Conservation (phyloP, 2,888 invertebrate species). For the Elysia crispata region DNA sequence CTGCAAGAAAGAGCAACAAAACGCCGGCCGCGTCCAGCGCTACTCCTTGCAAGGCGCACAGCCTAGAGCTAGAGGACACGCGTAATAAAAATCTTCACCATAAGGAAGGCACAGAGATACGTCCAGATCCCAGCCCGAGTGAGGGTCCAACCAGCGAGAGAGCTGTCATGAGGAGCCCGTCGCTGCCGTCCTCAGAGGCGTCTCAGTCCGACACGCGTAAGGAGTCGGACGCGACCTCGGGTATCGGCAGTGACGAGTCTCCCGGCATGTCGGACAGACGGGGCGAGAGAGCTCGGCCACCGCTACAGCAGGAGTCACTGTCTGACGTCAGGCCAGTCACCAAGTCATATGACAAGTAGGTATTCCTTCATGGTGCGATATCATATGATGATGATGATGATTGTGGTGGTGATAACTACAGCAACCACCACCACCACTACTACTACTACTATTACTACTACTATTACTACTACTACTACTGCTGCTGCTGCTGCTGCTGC, state of each 20-base stretch:
- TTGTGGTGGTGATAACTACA: background rate
- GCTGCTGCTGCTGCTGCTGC: background rate
- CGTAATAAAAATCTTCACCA: background rate
- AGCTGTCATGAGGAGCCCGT: background rate
- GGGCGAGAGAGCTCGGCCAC: background rate
- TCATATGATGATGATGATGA: background rate
- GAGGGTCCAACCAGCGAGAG: background rate
- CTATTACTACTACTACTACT: too few relatives aligned
- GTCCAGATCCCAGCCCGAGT: background rate
- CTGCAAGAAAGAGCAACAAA: background rate
- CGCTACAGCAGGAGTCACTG: slow-evolving; percentile 29
- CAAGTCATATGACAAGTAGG: too few relatives aligned
- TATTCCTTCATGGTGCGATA: too few relatives aligned
- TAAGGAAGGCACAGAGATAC: background rate
- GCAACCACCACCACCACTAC: background rate
- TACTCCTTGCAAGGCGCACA: background rate
- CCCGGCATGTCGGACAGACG: slow-evolving; percentile 27
- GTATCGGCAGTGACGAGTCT: slow-evolving; percentile 38
- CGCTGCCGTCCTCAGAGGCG: background rate
- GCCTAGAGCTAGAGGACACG: background rate
- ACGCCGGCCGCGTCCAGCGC: background rate
- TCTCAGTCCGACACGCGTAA: slow-evolving; percentile 21
- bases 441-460: background rate
- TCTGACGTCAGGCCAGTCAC: slow-evolving; percentile 10
- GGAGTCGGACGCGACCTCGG: slow-evolving; percentile 22